phyloP scores from a whole-genome alignment of 2,888 invertebrate species.

The Gari tellinella region DNA sequence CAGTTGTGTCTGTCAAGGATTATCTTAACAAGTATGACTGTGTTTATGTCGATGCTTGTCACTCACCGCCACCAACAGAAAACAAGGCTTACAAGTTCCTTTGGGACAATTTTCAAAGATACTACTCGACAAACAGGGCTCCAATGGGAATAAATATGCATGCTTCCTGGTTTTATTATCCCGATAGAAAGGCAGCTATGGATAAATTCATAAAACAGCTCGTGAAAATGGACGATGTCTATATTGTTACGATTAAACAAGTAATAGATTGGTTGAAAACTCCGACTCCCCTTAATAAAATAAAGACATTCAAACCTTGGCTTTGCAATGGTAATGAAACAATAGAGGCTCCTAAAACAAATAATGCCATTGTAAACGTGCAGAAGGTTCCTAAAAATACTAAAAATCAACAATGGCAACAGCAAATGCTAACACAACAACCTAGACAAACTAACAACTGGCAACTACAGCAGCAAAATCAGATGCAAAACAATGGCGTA shows the following conservation, averaged over 20 bases:
- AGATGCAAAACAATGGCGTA: background rate
- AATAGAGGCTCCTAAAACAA: conserved; percentile 31
- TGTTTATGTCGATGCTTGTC: conserved; percentile 79
- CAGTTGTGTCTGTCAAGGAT: conserved; percentile 85
- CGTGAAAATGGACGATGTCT: conserved; percentile 76
- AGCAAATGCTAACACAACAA: background rate
- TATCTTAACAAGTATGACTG: conserved; percentile 75
- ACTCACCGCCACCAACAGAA: conserved; percentile 74
- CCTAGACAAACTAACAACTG: background rate
- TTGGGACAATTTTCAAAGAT: conserved; percentile 90
- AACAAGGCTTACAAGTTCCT: conserved; percentile 85
- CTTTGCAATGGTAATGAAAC: conserved; percentile 55
- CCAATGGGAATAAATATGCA: conserved; percentile 94
- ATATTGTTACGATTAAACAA: conserved; percentile 72
- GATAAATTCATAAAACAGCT: conserved; percentile 76
- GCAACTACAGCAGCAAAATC: background rate
- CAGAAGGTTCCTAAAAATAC: background rate
- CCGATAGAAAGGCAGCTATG: conserved; percentile 76
- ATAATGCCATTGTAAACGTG: conserved; percentile 25
- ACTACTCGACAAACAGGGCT: conserved; percentile 88
- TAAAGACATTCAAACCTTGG: conserved; percentile 75
- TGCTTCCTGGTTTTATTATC: conserved; percentile 87
- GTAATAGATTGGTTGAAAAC: conserved; percentile 77
- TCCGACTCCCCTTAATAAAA: conserved; percentile 67
- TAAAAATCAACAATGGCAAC: background rate